Percentiles rank a stretch among this genome's conserved stretches.
phyloP scores from a whole-genome alignment of 2,797 vertebrate species.

The Huso huso region DNA sequence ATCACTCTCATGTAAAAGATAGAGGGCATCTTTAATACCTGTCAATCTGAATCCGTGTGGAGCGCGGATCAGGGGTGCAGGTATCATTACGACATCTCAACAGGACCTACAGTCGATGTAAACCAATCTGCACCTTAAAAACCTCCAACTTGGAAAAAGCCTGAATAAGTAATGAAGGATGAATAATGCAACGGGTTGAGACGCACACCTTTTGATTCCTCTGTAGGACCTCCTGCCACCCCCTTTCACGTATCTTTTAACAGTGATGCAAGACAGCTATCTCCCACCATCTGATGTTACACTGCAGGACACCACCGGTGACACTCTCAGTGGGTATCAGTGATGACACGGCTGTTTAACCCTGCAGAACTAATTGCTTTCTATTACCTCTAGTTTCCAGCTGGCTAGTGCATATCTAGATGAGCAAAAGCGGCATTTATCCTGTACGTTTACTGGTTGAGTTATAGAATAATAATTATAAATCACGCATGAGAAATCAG shows the following conservation, averaged over 20 bases:
- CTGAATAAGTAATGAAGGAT: slow-evolving; percentile 53
- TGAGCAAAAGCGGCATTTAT: neutral
- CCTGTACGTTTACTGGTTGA: no score
- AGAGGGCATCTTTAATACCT: no score
- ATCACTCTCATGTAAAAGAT: no score
- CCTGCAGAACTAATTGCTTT: slow-evolving; percentile 2
- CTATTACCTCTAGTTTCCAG: slow-evolving; percentile 1
- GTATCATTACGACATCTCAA: neutral
- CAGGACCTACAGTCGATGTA: slow-evolving; percentile 9
- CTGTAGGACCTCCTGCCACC: slow-evolving; percentile 9
- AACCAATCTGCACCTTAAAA: slow-evolving; percentile 30
- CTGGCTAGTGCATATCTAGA: neutral
- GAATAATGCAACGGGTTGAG: slow-evolving; percentile 23
- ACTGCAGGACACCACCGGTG: neutral
- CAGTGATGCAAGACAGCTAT: slow-evolving; percentile 16
- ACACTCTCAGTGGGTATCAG: neutral
- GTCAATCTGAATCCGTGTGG: no score
- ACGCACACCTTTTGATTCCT: neutral
- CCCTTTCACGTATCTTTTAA: slow-evolving; percentile 51
- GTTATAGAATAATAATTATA: no score
- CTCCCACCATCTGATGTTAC: slow-evolving; percentile 22
- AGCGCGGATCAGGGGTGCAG: neutral
- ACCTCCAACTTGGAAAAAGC: slow-evolving; percentile 35
- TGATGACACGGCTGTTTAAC: neutral
- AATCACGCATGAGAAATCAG: no score